These are phyloP conservation scores for Cygnus atratus DNA, from an alignment of 2,113 vertebrate genomes.

Conservation along the genomic window DNA sequence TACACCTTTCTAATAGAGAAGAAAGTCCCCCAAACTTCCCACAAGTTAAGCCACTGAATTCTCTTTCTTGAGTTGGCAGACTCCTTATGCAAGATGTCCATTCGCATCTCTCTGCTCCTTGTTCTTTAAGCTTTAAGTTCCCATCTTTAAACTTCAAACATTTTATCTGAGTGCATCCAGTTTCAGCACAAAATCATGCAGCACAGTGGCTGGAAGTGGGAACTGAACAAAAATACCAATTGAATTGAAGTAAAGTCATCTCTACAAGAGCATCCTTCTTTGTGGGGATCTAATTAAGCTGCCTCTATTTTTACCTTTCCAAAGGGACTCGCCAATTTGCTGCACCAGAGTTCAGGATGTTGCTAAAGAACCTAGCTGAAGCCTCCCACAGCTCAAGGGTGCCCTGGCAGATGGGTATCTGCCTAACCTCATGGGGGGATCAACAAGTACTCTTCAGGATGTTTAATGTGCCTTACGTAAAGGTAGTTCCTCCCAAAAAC, in stretches of 20 bases:
- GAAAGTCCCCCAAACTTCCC: background rate
- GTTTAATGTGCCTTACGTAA: accelerated
- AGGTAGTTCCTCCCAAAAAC: constrained; percentile 20
- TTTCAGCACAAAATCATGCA: background rate
- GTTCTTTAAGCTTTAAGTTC: background rate
- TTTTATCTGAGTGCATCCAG: background rate
- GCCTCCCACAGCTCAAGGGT: background rate
- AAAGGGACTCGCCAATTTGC: background rate
- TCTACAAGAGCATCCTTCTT: background rate
- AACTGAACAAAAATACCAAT: background rate
- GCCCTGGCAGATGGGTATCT: background rate
- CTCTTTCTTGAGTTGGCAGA: background rate
- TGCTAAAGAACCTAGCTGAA: background rate
- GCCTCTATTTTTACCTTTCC: background rate
- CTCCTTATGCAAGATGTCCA: background rate
- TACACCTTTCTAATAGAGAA: background rate
- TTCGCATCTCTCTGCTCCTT: background rate
- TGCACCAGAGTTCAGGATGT: background rate
- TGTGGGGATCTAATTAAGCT: background rate
- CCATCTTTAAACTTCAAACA: background rate
- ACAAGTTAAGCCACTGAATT: background rate
- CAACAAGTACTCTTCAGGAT: background rate
- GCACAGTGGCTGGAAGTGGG: background rate
- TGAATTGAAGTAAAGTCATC: background rate
- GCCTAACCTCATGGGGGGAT: background rate